Conservation (phyloP, 1,140 invertebrate species). For the Magallana gigas region DNA sequence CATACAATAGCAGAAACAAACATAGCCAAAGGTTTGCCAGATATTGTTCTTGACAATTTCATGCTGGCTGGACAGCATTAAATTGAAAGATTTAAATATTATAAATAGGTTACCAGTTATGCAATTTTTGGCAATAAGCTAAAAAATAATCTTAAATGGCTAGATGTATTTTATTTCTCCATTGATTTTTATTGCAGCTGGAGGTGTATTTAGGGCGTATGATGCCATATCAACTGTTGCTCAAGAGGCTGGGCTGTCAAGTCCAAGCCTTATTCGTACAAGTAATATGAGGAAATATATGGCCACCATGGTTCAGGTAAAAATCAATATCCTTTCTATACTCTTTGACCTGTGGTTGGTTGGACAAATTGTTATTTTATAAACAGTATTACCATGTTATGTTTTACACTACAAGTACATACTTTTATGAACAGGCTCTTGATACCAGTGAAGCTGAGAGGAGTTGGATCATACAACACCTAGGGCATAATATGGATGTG, state of each 20-base stretch:
- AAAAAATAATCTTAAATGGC: no score
- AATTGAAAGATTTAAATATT: no score
- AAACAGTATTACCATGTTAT: neutral
- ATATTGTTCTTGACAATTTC: no score
- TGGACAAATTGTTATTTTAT: neutral
- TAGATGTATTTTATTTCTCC: no score
- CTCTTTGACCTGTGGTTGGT: neutral
- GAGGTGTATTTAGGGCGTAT: conserved; percentile 40
- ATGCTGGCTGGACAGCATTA: no score
- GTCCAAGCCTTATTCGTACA: neutral
- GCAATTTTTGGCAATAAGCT: neutral
- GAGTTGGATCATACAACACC: conserved; percentile 43
- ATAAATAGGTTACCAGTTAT: no score
- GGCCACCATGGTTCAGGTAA: conserved; percentile 30
- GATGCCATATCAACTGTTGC: conserved; percentile 22
- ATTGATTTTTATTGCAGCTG: neutral
- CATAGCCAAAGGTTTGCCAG: no score
- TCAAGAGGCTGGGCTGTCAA: neutral
- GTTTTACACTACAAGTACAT: neutral
- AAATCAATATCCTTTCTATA: neutral
- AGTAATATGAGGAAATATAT: conserved; percentile 44
- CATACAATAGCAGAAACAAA: no score
- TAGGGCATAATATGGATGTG: conserved; percentile 47
- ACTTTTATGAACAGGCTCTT: neutral
- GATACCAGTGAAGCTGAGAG: conserved; percentile 27